phyloP scores from a whole-genome alignment of 2,888 invertebrate species.

The Formica aserva region DNA sequence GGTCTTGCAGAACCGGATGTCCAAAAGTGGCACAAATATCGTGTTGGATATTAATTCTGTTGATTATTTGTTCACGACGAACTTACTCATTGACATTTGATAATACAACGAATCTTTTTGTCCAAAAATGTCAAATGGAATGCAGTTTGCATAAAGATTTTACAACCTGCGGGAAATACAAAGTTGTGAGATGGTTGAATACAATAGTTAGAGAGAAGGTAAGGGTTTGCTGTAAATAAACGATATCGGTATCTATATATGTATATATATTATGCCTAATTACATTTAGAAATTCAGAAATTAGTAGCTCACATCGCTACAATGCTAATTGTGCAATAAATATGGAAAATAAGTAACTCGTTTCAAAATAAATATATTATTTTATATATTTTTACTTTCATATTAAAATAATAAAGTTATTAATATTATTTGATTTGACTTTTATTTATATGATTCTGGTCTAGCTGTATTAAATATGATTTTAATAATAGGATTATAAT shows the following conservation, averaged over 20 bases:
- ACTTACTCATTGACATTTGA: constrained; percentile 9
- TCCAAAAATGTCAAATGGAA: constrained; percentile 81
- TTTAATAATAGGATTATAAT: neutral
- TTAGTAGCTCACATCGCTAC: neutral
- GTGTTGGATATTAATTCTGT: constrained; percentile 46
- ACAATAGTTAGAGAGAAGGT: constrained; percentile 82
- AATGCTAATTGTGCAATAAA: neutral
- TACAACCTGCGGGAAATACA: constrained; percentile 82
- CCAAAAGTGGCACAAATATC: neutral
- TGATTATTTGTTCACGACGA: constrained; percentile 31
- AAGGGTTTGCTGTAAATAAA: constrained; percentile 30
- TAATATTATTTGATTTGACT: neutral
- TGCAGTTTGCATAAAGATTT: constrained; percentile 79
- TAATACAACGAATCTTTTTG: constrained; percentile 77
- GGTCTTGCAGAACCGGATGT: neutral
- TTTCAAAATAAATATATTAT: neutral
- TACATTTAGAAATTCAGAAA: neutral
- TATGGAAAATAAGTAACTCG: neutral
- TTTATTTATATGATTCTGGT: neutral
- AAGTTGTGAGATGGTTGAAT: constrained; percentile 81
- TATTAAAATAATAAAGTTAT: neutral
- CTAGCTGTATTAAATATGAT: neutral
- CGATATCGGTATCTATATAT: neutral
- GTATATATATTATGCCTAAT: neutral
- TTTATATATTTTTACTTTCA: neutral